phyloP scores from a whole-genome alignment of 2,113 vertebrate genomes.

The Elgaria multicarinata region DNA sequence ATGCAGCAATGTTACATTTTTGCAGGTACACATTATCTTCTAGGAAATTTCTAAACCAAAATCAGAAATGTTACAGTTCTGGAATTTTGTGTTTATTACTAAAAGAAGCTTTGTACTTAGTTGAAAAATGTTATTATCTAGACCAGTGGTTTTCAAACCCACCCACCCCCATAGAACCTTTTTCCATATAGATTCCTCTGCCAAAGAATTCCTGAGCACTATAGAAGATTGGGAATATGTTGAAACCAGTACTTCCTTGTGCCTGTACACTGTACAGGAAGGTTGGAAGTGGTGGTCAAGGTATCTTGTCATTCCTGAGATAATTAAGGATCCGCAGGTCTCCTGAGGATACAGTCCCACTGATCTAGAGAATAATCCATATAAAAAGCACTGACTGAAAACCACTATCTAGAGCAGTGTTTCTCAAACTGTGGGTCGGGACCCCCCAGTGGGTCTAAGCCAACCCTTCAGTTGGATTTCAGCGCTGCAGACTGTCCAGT shows the following conservation, averaged over 20 bases:
- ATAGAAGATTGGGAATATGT: neutral
- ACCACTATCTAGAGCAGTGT: neutral
- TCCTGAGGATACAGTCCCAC: neutral
- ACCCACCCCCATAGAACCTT: neutral
- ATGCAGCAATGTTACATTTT: neutral
- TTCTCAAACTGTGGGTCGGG: no score
- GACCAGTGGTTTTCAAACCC: neutral
- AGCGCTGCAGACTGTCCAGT: no score
- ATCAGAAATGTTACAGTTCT: neutral
- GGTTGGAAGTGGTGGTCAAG: neutral
- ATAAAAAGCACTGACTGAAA: neutral
- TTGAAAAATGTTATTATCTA: neutral
- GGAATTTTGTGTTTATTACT: neutral
- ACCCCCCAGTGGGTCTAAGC: no score
- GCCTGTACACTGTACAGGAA: neutral
- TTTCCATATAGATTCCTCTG: neutral
- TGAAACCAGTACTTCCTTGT: neutral
- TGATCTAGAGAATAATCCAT: neutral
- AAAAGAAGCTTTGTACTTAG: neutral
- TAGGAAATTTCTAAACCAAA: neutral
- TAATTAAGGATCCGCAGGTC: neutral
- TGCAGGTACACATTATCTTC: neutral
- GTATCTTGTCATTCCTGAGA: neutral
- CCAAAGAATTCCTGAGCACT: neutral
- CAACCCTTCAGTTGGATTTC: no score